Evolutionary conservation across 2,888 invertebrate species (phyloP).

Genomic region (Drosophila neonasuta): DNA sequence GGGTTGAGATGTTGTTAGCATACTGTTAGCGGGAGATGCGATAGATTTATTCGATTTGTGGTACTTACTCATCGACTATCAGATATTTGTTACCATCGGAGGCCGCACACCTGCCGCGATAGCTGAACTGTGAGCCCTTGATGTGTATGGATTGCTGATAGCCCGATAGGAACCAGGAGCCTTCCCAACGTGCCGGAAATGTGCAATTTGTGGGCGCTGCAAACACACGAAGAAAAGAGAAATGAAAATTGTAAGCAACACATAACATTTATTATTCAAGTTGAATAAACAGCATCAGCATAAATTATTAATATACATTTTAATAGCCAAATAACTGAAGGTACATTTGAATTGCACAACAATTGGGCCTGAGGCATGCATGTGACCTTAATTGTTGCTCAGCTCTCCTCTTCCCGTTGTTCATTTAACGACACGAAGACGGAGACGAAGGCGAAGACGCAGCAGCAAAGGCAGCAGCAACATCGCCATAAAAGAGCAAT

Average conservation of each 20-base stretch:
- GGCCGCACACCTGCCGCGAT: conserved; percentile 92
- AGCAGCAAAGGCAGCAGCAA: not conserved
- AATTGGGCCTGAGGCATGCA: conserved; percentile 41
- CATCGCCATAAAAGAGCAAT: conserved; percentile 50
- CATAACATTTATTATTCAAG: not conserved
- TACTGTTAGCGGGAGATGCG: conserved; percentile 40
- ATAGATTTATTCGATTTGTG: conserved; percentile 18
- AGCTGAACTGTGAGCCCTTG: conserved; percentile 91
- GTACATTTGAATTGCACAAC: conserved; percentile 50
- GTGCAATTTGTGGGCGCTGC: conserved; percentile 86
- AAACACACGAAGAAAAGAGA: conserved; percentile 42
- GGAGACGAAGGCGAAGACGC: not conserved
- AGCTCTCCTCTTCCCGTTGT: conserved; percentile 53
- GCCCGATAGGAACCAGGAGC: conserved; percentile 95
- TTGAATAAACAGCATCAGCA: conserved; percentile 21
- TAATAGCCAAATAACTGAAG: conserved; percentile 50
- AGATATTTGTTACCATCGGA: conserved; percentile 94
- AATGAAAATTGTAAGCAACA: conserved; percentile 4
- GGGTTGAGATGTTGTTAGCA: conserved; percentile 62
- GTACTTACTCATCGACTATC: conserved; percentile 93
- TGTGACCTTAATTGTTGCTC: conserved; percentile 67
- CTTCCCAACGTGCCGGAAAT: conserved; percentile 93
- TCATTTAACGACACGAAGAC: conserved; percentile 63
- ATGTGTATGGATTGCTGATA: conserved; percentile 92
- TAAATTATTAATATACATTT: conserved; percentile 62